Base-by-base conservation (phyloP, 2,888 invertebrate species). In the Ornithoptera priamus region DNA sequence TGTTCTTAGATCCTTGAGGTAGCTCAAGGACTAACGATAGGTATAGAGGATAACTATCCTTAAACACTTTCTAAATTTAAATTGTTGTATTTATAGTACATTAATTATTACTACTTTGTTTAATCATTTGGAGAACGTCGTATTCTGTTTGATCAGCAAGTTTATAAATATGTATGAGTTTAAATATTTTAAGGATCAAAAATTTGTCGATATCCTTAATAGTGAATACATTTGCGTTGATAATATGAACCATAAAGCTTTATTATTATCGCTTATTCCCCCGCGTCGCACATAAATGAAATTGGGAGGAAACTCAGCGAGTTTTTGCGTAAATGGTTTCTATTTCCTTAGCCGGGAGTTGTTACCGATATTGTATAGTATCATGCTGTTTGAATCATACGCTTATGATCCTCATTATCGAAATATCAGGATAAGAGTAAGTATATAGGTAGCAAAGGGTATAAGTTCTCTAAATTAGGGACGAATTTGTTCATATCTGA, bases 201-300 rank as follows among this genome's bases (percentile, higher is more conserved):
- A 18, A 36, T 46, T n/a, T 61, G 50, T 57, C 62, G 62, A 62
- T 62, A 67, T 56, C 61, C 53, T 30, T 53, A 59, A 58, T 58
- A 50, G 57, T 69, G 57, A 66, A 69, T 69, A 62, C 62, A 66
- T 69, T 65, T 65, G 42, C 58, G 61, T 46, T 46, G 62, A 69
- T 57, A 46, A 57, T 62, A 69, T 62, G 62, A 59, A 66, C 36
- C 62, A 62, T 69, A 66, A 66, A 66, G 69, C 59, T 65, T 69
- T 69, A 69, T 69, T 69, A 62, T 66, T 62, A 69, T 66, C 58
- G 69, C 58, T 62, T 20, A 69, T 46, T 36, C 53, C 62, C 66
- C 65, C 69, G 65, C 65, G 36, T 64, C 20, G 62, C 58, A 39
- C 62, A 62, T 66, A 69, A 66, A 69, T 59, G 69, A 69, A 62